Conservation (phyloP, 1,140 invertebrate genomes). For the Leptinotarsa defecta region DNA sequence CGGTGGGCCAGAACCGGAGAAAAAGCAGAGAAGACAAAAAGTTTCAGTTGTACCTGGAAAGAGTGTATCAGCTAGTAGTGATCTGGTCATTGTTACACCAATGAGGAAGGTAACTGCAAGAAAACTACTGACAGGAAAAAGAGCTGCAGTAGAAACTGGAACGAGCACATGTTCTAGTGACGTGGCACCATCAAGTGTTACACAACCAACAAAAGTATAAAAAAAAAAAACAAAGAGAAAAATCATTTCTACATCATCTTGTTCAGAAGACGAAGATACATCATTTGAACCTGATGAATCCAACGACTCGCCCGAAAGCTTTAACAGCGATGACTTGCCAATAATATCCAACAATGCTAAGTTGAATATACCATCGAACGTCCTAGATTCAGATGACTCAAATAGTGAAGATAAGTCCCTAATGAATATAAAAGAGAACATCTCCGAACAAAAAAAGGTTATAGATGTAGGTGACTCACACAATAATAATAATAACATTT, state of each 20-base stretch:
- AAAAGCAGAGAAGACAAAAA: neutral
- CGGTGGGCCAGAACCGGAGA: neutral
- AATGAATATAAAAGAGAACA: neutral
- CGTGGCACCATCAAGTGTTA: neutral
- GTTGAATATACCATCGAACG: neutral
- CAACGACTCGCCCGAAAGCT: neutral
- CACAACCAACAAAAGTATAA: neutral
- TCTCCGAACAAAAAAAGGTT: neutral
- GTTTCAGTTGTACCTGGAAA: no score
- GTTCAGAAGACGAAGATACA: neutral
- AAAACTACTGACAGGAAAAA: neutral
- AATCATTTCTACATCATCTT: neutral
- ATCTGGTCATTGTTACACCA: no score
- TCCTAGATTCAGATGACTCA: neutral
- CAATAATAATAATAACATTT: neutral
- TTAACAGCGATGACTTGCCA: neutral
- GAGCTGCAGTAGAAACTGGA: neutral
- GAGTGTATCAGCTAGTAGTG: no score
- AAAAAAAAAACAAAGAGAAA: neutral
- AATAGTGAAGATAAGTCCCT: neutral
- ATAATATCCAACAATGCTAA: neutral
- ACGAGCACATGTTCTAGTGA: neutral
- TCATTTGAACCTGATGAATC: conserved; percentile 2
- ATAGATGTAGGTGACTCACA: neutral
- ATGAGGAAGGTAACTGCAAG: no score